Evolutionary conservation across 1,140 invertebrate genomes (phyloP).

Genomic region (Procambarus clarkii): DNA sequence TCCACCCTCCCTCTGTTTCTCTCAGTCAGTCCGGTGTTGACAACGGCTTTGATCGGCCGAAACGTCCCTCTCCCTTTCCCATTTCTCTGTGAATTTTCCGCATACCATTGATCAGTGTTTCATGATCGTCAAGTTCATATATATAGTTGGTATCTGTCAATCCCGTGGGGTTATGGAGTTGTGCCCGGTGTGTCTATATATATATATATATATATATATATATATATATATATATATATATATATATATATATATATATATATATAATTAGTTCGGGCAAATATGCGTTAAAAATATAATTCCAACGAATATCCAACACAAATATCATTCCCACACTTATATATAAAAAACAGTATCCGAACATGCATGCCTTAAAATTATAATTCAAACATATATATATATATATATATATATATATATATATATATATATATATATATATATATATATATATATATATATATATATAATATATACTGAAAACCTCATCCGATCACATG

Average conservation of each 20-base stretch:
- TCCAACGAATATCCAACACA: no score
- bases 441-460: slow-evolving; percentile 1
- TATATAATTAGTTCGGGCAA: background rate
- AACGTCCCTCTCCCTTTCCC: no score
- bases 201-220: slow-evolving; percentile 35
- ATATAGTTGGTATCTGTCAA: background rate
- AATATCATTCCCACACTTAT: no score
- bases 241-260: slow-evolving; percentile 24
- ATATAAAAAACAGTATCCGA: no score
- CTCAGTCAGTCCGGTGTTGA: no score
- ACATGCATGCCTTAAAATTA: background rate
- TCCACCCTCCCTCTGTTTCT: no score
- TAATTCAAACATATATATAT: background rate
- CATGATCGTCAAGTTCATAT: background rate
- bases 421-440: background rate
- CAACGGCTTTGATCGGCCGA: no score
- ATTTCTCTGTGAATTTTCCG: no score
- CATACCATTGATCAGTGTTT: no score
- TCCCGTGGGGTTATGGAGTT: no score
- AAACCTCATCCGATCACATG: no score
- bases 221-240: slow-evolving; percentile 37
- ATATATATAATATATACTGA: background rate
- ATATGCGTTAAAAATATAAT: no score
- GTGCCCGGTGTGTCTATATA: background rate
- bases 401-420: slow-evolving; percentile 3